A percentile compares a stretch with the other conserved stretches of the same genome.
These are phyloP conservation scores for Polydrusus tereticollis DNA, from an alignment of 2,888 invertebrate genomes.

Conservation along the genomic window DNA sequence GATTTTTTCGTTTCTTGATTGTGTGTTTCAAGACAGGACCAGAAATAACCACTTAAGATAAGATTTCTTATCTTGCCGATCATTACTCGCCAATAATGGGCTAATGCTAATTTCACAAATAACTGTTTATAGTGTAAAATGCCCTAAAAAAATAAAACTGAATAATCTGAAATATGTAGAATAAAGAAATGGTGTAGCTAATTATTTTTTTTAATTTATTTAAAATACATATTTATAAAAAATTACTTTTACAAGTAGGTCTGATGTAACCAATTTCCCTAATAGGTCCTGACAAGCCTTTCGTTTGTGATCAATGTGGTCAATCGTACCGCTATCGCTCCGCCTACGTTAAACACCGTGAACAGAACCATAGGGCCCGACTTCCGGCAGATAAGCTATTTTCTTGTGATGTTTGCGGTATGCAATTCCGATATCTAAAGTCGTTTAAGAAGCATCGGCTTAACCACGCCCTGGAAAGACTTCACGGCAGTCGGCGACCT, in stretches of 20 bases:
- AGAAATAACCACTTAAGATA: too few species aligned
- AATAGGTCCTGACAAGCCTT: constrained; percentile 82
- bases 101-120: too few species aligned
- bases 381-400: constrained; percentile 91
- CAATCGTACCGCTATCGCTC: constrained; percentile 90
- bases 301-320: constrained; percentile 92
- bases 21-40: too few species aligned
- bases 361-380: constrained; percentile 89
- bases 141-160: too few species aligned
- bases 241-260: not conserved
- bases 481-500: constrained; percentile 73
- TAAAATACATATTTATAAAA: not conserved
- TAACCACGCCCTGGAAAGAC: constrained; percentile 86
- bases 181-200: not conserved
- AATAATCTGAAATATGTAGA: too few species aligned
- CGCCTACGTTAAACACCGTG: constrained; percentile 86
- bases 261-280: not conserved
- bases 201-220: not conserved
- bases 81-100: too few species aligned
- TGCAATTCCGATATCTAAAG: constrained; percentile 90
- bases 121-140: too few species aligned
- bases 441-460: constrained; percentile 91
- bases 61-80: too few species aligned
- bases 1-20: too few species aligned
- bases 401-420: constrained; percentile 92